Evolutionary conservation across 2,888 invertebrate genomes (phyloP), one percentile per base, ranked within the genome.

Genomic region (Venustoraphidia nigricollis): DNA sequence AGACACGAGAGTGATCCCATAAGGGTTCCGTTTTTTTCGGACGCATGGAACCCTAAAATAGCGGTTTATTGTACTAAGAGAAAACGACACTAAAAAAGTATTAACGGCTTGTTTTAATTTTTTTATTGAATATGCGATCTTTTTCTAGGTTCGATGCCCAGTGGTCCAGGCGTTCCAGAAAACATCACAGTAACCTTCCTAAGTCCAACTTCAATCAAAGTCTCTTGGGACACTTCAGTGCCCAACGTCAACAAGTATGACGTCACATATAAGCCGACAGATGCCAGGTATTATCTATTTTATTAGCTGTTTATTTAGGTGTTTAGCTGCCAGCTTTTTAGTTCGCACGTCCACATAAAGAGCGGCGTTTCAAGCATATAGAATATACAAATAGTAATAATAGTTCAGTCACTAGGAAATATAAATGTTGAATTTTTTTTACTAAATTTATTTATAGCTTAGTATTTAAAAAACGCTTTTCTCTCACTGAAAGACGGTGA

Each of bases 161-260:
- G 82, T 57, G 77, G 66, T 57, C 72, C 69, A 54, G 75, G 83
- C 54, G 77, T 81, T 51, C 89, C 90, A 48, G 88, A 89, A 68
- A 91, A 91, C 66, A 86, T 91, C 67, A 90, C 90, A 44, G 83
- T 91, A 57, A 86, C 86, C 62, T 89, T 90, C 65, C 73, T 90
- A 53, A 88, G 83, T 64, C 86, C 90, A 41, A 84, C 85, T 53
- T 85, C 89, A 44, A 87, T 90, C 55, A 77, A 83, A 58, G 85
- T 91, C 39, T 85, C 86, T 55, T 91, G 91, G 90, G 84, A 84
- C 56, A 87, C 85, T 51, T 80, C 83, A 58, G 77, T 82, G 54
- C 84, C 85, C 60, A 75, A 82, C 58, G 82, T 87, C 53, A 89
- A 90, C 62, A 90, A 89, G 67, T 90, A 88, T 73, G 88, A 90